Evolutionary conservation across 2,113 vertebrate genomes (phyloP), one percentile per base, ranked within the genome.

Genomic region (Enhydra lutris): DNA sequence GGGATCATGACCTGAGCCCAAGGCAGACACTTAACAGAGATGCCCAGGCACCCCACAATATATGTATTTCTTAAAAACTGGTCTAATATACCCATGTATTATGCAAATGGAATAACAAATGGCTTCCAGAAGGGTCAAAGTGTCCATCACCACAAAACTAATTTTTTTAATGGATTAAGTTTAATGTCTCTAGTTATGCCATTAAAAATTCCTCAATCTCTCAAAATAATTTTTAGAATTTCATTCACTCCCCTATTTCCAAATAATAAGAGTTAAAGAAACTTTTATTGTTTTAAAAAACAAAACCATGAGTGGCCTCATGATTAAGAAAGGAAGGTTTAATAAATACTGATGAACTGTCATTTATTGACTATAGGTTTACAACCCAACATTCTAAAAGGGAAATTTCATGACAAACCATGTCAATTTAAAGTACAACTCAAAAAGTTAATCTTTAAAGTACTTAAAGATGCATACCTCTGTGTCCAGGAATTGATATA

Each of bases 401-500:
- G 17, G 96, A 90, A 97, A 78, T 36, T 1, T 95, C 52, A 71
- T 80, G 11, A 91, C 15, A 89, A 79, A 36, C 2, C 82, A 94
- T 11, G 7, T 24, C n/a, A 93, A 90, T 93, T 92, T 85, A 95
- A 96, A 92, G 94, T 42, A 82, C 17, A 96, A 87, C n/a, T 95
- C 85, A 91, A 29, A 95, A 97, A 92, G 10, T 91, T 76, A 90
- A 18, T 84, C 42, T 95, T 95, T 34, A 80, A 91, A 95, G 94
- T 90, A 97, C 21, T 74, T 93, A 94, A 96, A 93, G 89, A 97
- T 88, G 29, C 97, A 99, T 99, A 99, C 99, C 99, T 99, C 98
- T 99, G 99, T 6, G 99, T 99, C 99, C 99, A 99, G 97, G 99
- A 99, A 99, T 99, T 99, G 99, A 99, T 99, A 99, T 99, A 99